Conservation (phyloP, 1,140 invertebrate genomes). For the Trachymyrmex cornetzi region DNA sequence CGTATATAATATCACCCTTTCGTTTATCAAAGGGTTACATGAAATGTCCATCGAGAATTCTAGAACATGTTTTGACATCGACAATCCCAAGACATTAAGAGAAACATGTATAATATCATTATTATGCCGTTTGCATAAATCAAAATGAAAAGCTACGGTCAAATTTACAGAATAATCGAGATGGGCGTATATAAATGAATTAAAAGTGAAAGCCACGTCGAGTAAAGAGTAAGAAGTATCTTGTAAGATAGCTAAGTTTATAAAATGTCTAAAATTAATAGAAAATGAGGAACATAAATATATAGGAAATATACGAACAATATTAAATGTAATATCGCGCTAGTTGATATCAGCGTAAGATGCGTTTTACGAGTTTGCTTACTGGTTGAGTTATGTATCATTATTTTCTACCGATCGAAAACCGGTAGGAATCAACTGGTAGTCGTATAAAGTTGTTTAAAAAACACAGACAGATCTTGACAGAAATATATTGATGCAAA, state of each 20-base stretch:
- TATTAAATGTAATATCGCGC: background rate
- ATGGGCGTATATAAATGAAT: background rate
- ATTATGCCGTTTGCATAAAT: background rate
- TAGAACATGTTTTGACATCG: slow-evolving; percentile 31
- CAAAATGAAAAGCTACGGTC: background rate
- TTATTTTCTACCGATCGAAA: background rate
- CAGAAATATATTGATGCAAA: background rate
- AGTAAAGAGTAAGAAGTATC: background rate
- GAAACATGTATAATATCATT: background rate
- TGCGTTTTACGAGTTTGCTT: background rate
- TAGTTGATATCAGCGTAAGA: background rate
- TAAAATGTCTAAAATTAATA: background rate
- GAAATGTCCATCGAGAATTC: slow-evolving; percentile 1
- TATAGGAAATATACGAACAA: background rate
- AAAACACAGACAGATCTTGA: background rate
- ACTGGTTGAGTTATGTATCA: background rate
- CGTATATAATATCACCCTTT: slow-evolving; percentile 25
- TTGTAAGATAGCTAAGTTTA: background rate
- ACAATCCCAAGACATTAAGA: background rate
- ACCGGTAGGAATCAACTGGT: background rate
- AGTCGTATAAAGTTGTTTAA: slow-evolving; percentile 5
- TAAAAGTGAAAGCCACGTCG: background rate
- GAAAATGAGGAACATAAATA: background rate
- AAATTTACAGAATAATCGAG: background rate
- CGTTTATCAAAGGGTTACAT: slow-evolving; percentile 3